Base-by-base conservation (phyloP, 2,113 vertebrate genomes). In the Engraulis encrasicolus region DNA sequence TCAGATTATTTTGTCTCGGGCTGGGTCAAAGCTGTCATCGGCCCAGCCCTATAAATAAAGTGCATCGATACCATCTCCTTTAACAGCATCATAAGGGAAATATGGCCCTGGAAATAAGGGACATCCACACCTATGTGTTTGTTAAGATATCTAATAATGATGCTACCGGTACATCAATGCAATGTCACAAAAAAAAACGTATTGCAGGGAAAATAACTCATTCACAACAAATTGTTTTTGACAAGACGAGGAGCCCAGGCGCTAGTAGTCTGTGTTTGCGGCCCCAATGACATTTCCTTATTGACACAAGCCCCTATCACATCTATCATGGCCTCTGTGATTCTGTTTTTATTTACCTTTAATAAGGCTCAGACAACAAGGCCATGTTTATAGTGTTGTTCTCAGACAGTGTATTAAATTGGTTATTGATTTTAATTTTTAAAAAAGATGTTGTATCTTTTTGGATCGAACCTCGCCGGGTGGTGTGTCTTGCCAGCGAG, bases 381-480 rank as follows among this genome's bases (percentile, higher is more conserved):
- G 5, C 61, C 77, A 52, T 1, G 45, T 37, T 50, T 79, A 61
- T 23, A 50, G n/a, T n/a, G n/a, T 81, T 61, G 71, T 50, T 50
- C 83, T 87, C 81, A 45, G 40, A 58, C 78, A 81, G 61, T 84
- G 52, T 49, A 50, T 82, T 80, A 86, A 86, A 88, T 85, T 86
- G 81, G 78, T 45, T 88, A 86, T 86, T 86, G 83, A 88, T 84
- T 88, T 50, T 6, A 37, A 88, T 84, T 83, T 86, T 85, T 74
- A 36, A 83, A 36, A 84, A 86, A 81, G 83, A 27, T 61, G 81
- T 78, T 78, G 71, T 71, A 9, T 45, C 61, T 83, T 78, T 52
- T 78, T 36, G 49, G 27, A 58, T 52, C 49, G 77, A 79, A 66
- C 61, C 23, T 40, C 31, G 54, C 77, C 18, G 19, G 17, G 50